Conservation (phyloP, 2,797 vertebrate species). For the Telmatherina bonti region DNA sequence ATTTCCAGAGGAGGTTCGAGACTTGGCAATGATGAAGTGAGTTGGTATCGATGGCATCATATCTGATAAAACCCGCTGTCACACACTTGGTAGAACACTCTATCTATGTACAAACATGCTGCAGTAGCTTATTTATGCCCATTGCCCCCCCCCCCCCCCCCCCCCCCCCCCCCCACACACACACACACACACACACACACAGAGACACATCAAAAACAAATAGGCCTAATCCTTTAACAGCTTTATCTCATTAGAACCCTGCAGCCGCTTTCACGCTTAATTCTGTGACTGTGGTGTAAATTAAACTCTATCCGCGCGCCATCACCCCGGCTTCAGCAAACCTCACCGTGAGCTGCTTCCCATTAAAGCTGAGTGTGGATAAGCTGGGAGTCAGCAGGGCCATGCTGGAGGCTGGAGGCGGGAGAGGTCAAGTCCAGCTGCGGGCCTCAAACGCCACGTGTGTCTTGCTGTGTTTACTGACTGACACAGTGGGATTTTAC, state of each 20-base stretch:
- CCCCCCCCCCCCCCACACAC: no score
- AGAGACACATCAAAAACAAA: conserved; percentile 82
- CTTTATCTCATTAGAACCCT: conserved; percentile 79
- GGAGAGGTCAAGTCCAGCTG: conserved; percentile 79
- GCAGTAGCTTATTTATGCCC: conserved; percentile 63
- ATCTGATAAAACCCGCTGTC: conserved; percentile 70
- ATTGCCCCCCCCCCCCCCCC: conserved; percentile 62
- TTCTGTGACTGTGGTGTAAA: conserved; percentile 76
- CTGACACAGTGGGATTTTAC: background rate
- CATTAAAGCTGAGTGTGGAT: conserved; percentile 75
- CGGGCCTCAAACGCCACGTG: conserved; percentile 46
- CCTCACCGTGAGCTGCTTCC: conserved; percentile 64
- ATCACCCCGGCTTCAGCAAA: conserved; percentile 58
- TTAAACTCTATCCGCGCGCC: conserved; percentile 69
- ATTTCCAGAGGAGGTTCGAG: conserved; percentile 84
- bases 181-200: no score
- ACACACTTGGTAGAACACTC: conserved; percentile 27
- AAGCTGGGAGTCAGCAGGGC: conserved; percentile 67
- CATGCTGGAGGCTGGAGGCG: conserved; percentile 35
- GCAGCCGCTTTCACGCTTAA: conserved; percentile 69
- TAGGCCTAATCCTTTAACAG: conserved; percentile 73
- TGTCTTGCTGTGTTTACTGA: conserved; percentile 38
- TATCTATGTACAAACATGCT: conserved; percentile 21
- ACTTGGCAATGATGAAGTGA: conserved; percentile 78
- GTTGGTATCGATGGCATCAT: conserved; percentile 68